These are phyloP conservation scores for Drosophila infuscata DNA, from an alignment of 2,888 invertebrate genomes.

Conservation along the genomic window DNA sequence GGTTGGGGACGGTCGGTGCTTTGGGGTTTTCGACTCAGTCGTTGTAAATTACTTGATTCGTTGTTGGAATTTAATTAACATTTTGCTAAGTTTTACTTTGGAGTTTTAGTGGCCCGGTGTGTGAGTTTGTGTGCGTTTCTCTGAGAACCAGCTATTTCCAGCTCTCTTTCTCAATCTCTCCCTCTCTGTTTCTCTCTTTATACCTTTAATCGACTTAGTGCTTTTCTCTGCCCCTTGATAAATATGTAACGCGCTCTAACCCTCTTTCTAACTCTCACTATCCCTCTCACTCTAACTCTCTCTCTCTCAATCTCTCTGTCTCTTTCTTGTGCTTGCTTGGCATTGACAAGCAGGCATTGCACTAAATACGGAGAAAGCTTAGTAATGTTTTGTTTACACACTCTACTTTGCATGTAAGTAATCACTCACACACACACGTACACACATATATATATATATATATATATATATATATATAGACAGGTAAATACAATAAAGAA, in stretches of 20 bases:
- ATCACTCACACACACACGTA: conserved; percentile 9
- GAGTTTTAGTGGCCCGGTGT: conserved; percentile 70
- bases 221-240: neutral
- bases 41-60: conserved; percentile 80
- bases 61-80: conserved; percentile 80
- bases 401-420: conserved; percentile 39
- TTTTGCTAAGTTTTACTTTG: conserved; percentile 79
- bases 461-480: conserved; percentile 5
- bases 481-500: conserved; percentile 33
- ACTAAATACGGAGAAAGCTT: conserved; percentile 50
- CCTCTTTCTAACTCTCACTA: neutral
- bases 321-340: conserved; percentile 8
- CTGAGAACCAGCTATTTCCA: neutral
- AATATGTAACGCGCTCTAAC: neutral
- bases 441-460: conserved; percentile 9
- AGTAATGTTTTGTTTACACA: conserved; percentile 63
- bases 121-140: conserved; percentile 13
- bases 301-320: neutral
- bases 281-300: neutral
- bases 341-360: conserved; percentile 37
- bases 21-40: conserved; percentile 78
- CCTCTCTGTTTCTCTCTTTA: neutral
- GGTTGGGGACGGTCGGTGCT: conserved; percentile 58
- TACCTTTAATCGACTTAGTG: conserved; percentile 7
- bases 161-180: neutral